These are phyloP conservation scores for Embidobia sp. DNA, from an alignment of 2,888 invertebrate genomes.

Conservation along the genomic window DNA sequence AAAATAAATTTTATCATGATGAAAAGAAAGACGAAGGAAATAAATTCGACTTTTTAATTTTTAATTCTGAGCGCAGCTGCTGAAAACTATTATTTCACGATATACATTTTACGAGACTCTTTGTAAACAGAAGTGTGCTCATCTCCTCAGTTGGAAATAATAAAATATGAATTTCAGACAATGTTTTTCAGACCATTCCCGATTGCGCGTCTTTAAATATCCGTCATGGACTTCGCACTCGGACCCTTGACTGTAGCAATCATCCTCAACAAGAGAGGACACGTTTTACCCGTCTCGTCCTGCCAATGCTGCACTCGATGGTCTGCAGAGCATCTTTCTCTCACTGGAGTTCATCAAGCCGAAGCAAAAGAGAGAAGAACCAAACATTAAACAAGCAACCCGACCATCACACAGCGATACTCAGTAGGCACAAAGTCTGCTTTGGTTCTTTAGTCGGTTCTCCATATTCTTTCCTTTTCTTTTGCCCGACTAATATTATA, in stretches of 20 bases:
- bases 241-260: conserved; percentile 38
- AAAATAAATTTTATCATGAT: too few relatives aligned
- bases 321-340: conserved; percentile 71
- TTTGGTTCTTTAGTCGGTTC: too few relatives aligned
- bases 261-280: conserved; percentile 58
- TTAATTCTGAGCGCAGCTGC: too few relatives aligned
- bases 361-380: conserved; percentile 61
- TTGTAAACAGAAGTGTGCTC: too few relatives aligned
- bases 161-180: too few relatives aligned
- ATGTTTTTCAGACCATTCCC: too few relatives aligned
- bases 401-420: conserved; percentile 43
- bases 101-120: too few relatives aligned
- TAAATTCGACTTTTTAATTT: too few relatives aligned
- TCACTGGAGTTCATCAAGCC: conserved; percentile 36
- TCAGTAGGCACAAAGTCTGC: conserved; percentile 62
- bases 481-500: conserved; percentile 27
- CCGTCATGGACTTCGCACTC: not conserved
- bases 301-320: conserved; percentile 57
- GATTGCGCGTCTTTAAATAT: too few relatives aligned
- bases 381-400: conserved; percentile 56
- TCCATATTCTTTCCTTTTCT: conserved; percentile 42
- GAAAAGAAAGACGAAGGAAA: too few relatives aligned
- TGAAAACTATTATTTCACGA: too few relatives aligned
- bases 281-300: conserved; percentile 51
- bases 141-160: too few relatives aligned